phyloP scores from a whole-genome alignment of 2,888 invertebrate genomes.

The Chironomus riparius region DNA sequence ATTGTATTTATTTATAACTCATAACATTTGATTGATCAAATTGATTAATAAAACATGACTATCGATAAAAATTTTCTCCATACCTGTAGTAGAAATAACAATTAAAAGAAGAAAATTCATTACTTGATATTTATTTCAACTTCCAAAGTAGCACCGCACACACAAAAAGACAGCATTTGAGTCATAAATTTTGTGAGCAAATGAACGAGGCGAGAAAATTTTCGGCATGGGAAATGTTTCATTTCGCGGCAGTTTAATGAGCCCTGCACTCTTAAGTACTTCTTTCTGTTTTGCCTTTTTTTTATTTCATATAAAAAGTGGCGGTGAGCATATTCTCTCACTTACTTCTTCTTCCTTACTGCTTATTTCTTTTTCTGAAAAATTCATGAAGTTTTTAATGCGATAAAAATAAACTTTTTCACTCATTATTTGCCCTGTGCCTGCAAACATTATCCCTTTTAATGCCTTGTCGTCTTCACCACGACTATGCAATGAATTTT shows the following conservation, averaged over 20 bases:
- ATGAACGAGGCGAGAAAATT: not conserved
- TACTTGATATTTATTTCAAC: too few species aligned
- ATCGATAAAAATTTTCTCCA: not conserved
- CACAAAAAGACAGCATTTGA: too few species aligned
- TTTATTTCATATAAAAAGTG: not conserved
- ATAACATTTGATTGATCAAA: too few species aligned
- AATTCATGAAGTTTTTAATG: conserved; percentile 22
- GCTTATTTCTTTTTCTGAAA: not conserved
- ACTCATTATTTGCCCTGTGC: not conserved
- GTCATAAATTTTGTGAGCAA: too few species aligned
- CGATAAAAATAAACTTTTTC: conserved; percentile 19
- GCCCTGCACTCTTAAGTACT: not conserved
- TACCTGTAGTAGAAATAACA: too few species aligned
- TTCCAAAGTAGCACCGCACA: too few species aligned
- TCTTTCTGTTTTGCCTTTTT: not conserved
- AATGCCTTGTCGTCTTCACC: not conserved
- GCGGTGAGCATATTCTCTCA: conserved; percentile 12
- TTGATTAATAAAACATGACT: too few species aligned
- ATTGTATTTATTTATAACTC: too few species aligned
- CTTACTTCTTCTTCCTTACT: not conserved
- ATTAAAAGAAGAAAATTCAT: too few species aligned
- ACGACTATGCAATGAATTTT: not conserved
- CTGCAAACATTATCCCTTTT: conserved; percentile 7
- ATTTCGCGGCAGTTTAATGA: not conserved
- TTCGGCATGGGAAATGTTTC: not conserved